Conservation (phyloP, 2,113 vertebrate genomes). For the Clupea harengus region DNA sequence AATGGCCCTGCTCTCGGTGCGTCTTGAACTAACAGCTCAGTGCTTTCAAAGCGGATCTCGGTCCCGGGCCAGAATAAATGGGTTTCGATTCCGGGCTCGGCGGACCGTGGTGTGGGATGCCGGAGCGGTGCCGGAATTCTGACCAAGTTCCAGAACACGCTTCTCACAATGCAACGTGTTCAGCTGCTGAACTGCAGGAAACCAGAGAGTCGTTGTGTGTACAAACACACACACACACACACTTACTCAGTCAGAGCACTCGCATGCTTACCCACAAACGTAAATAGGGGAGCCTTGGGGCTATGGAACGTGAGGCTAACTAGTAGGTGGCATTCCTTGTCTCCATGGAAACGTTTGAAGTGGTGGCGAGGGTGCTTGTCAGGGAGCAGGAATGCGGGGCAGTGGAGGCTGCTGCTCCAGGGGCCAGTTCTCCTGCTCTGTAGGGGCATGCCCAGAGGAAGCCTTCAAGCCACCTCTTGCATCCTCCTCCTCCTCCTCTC, state of each 20-base stretch:
- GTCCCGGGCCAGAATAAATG: neutral
- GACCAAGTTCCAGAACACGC: neutral
- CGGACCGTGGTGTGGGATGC: neutral
- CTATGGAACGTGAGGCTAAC: conserved; percentile 20
- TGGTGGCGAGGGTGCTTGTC: neutral
- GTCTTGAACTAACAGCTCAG: neutral
- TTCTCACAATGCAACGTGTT: neutral
- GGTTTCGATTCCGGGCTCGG: conserved; percentile 1
- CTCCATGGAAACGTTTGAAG: conserved; percentile 39
- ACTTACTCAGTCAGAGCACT: neutral
- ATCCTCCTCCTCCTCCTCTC: neutral
- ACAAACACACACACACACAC: conserved; percentile 14
- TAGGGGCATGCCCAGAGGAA: conserved; percentile 22
- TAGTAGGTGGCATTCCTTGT: conserved; percentile 44
- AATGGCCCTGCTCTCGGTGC: neutral
- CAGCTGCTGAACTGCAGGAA: neutral
- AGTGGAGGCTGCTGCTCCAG: neutral
- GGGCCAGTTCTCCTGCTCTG: conserved; percentile 9
- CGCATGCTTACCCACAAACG: neutral
- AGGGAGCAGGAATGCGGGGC: neutral
- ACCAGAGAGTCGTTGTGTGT: neutral
- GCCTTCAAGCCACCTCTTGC: neutral
- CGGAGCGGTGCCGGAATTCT: neutral
- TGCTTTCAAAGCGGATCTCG: neutral
- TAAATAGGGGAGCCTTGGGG: neutral